Conservation (phyloP, 2,113 vertebrate species). For the Camelus bactrianus region DNA sequence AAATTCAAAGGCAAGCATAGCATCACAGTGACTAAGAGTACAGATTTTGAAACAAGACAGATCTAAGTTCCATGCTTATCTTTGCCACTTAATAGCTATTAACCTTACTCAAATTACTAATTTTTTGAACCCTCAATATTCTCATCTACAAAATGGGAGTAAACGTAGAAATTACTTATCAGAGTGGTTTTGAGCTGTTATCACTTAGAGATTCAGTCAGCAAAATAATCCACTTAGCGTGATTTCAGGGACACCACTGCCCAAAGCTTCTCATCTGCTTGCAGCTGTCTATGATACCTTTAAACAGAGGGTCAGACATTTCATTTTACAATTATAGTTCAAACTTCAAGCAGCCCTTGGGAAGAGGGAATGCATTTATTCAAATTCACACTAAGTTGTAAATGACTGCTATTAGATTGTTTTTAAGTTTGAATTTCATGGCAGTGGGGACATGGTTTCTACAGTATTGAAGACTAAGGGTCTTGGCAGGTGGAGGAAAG, state of each 20-base stretch:
- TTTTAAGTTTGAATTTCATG: slow-evolving; percentile 36
- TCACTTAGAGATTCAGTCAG: neutral
- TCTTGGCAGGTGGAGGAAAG: neutral
- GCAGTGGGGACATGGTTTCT: neutral
- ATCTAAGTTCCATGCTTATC: neutral
- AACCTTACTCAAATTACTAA: neutral
- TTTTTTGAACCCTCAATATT: slow-evolving; percentile 30
- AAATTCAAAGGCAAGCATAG: neutral
- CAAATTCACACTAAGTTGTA: slow-evolving; percentile 38
- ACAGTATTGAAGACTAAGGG: slow-evolving; percentile 19
- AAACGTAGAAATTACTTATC: slow-evolving; percentile 34
- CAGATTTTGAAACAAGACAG: slow-evolving; percentile 12
- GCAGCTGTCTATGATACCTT: slow-evolving; percentile 20
- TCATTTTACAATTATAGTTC: slow-evolving; percentile 37
- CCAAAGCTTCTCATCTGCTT: neutral
- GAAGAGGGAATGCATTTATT: slow-evolving; percentile 43
- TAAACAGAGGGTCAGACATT: slow-evolving; percentile 35
- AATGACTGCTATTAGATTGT: slow-evolving; percentile 43
- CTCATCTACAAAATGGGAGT: neutral
- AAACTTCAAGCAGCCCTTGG: neutral
- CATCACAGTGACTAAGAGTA: neutral
- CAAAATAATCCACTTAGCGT: slow-evolving; percentile 21
- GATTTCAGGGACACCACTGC: neutral
- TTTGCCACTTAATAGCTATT: slow-evolving; percentile 31
- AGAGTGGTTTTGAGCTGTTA: neutral